A percentile compares a stretch with the other conserved stretches of the same genome.
phyloP scores from a whole-genome alignment of 2,888 invertebrate species.

The Neoascia interrupta region DNA sequence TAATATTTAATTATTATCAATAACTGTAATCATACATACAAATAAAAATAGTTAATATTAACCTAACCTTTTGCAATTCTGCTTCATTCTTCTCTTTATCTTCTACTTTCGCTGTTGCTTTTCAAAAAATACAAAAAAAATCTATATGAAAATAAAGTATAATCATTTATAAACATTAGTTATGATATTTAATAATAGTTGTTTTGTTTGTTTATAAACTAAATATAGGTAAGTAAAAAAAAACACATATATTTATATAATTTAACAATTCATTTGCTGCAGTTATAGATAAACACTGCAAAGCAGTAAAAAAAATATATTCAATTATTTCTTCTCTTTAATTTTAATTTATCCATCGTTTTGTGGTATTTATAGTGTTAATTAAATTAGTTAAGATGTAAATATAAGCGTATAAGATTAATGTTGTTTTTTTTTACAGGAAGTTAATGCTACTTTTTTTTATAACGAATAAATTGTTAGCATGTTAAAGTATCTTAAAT shows the following conservation, averaged over 20 bases:
- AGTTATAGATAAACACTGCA: background rate
- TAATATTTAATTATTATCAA: constrained; percentile 31
- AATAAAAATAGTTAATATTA: constrained; percentile 29
- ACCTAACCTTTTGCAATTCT: constrained; percentile 19
- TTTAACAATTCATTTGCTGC: constrained; percentile 32
- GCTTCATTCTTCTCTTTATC: constrained; percentile 21
- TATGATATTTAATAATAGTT: too few species aligned
- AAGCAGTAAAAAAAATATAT: constrained; percentile 24
- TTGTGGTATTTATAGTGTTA: constrained; percentile 17
- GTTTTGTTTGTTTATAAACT: too few species aligned
- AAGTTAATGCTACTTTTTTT: background rate
- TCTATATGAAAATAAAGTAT: constrained; percentile 25
- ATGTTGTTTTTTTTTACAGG: constrained; percentile 39
- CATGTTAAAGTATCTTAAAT: constrained; percentile 1
- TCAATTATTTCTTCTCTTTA: background rate
- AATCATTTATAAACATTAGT: constrained; percentile 19
- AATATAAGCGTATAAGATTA: constrained; percentile 65
- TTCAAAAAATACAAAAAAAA: constrained; percentile 34
- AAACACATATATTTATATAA: constrained; percentile 37
- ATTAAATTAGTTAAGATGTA: constrained; percentile 52
- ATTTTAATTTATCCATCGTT: constrained; percentile 3
- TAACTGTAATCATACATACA: constrained; percentile 32
- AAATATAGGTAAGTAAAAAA: constrained; percentile 54
- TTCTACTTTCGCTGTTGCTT: constrained; percentile 25
- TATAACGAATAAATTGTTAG: background rate